Base-by-base conservation (phyloP, 2,888 invertebrate species). In the Cyclophora punctaria region DNA sequence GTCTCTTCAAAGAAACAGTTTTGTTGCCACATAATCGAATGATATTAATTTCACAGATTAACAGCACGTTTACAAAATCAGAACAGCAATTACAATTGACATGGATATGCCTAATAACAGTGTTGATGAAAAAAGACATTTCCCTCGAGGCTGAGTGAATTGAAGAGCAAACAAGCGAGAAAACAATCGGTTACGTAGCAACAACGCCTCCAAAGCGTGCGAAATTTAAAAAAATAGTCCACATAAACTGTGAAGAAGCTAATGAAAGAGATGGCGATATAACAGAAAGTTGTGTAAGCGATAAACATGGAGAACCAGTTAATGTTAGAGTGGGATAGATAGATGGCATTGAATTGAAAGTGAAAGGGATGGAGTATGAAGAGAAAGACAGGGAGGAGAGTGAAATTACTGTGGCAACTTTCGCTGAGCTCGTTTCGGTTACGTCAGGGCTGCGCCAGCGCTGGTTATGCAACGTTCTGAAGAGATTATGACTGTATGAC, bases 371-470 rank as follows among this genome's bases (percentile, higher is more conserved):
- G 60, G 69, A 50, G 43, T 49, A 58, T 58, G 56, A 59, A 81
- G 75, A 78, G 83, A 83, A 80, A 83, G 82, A 84, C 70, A 64
- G 70, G 70, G 72, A 73, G 67, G 77, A 73, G 77, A 84, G 86
- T 81, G 87, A 87, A 88, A 88, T 86, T 85, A 73, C 71, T 73
- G 78, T 71, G 70, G 75, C 70, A 80, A 84, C 88, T 88, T 88
- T 88, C 88, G 77, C 87, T 82, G 86, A 78, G 81, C 83, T 76
- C 78, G 78, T 80, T 86, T 81, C 72, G 69, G 74, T 88, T 88
- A 84, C 86, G 83, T 86, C 87, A 86, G 65, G 58, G 56, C 64
- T 70, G 70, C 69, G 75, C 71, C 58, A 57, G 70, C 68, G 66
- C 66, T 66, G 51, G 61, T 87, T 86, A 74, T 73, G 79, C 69